A percentile compares a stretch with the other conserved stretches of the same genome.
These are phyloP conservation scores for Clarias fuscus DNA, from an alignment of 2,797 vertebrate genomes.

Conservation along the genomic window DNA sequence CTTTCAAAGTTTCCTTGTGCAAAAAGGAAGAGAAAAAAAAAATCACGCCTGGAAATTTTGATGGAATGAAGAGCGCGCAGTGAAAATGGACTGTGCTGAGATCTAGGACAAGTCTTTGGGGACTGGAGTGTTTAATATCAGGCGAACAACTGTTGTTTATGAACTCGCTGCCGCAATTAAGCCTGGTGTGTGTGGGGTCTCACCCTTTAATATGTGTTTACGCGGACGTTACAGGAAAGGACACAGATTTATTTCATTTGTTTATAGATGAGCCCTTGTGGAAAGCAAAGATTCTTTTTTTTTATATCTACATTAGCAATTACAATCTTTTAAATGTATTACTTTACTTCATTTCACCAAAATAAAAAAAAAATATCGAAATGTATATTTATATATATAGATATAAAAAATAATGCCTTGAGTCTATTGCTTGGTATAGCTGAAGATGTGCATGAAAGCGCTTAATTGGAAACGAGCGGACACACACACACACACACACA, in stretches of 20 bases:
- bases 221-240: neutral
- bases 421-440: neutral
- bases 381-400: neutral
- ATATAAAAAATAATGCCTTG: neutral
- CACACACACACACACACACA: neutral
- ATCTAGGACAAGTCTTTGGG: conserved; percentile 26
- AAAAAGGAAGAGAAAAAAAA: neutral
- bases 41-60: neutral
- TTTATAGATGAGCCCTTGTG: neutral
- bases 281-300: neutral
- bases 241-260: neutral
- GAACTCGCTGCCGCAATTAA: conserved; percentile 18
- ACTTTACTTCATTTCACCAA: neutral
- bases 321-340: neutral
- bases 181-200: conserved; percentile 10
- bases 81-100: conserved; percentile 1
- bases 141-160: conserved; percentile 25
- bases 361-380: neutral
- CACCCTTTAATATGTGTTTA: conserved; percentile 21
- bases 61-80: neutral
- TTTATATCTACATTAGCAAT: neutral
- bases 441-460: neutral
- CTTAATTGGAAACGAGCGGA: neutral
- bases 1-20: conserved; percentile 24
- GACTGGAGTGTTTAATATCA: conserved; percentile 27